Percentiles rank a stretch among this genome's conserved stretches.
Conservation (phyloP, 64 coral and sea anemone species). For the Catalaphyllia jardinei region DNA sequence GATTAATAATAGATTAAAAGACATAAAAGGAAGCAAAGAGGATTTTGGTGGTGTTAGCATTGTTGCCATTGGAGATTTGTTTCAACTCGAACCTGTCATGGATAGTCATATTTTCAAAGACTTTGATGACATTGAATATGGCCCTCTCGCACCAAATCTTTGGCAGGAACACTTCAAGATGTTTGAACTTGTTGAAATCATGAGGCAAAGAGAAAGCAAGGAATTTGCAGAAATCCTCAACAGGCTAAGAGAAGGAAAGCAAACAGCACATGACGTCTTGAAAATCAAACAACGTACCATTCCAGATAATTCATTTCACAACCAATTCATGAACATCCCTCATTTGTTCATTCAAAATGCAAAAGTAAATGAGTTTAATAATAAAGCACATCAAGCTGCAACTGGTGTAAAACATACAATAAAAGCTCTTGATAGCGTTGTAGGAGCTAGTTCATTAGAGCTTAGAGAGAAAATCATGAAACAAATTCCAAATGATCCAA, state of each 20-base stretch:
- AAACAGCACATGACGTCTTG: neutral
- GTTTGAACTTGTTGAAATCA: neutral
- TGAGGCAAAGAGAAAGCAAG: conserved; percentile 4
- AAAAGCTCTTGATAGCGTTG: conserved; percentile 20
- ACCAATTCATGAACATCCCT: conserved; percentile 15
- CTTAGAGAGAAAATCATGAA: conserved; percentile 51
- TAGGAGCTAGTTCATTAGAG: conserved; percentile 17
- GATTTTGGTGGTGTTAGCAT: no score
- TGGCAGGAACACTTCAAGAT: conserved; percentile 39
- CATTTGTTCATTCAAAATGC: conserved; percentile 44
- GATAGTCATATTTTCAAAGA: conserved; percentile 33
- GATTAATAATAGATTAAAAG: conserved; percentile 36
- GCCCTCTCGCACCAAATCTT: conserved; percentile 3
- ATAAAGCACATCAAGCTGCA: conserved; percentile 43
- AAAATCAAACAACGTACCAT: conserved; percentile 5
- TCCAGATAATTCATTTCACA: neutral
- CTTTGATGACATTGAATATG: conserved; percentile 26
- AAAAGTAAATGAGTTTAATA: conserved; percentile 36
- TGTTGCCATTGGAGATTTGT: neutral
- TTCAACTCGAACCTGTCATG: conserved; percentile 39
- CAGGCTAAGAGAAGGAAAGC: conserved; percentile 28
- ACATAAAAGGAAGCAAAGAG: conserved; percentile 25
- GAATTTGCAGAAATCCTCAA: neutral
- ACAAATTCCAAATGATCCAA: conserved; percentile 39
- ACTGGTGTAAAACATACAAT: conserved; percentile 51